These are phyloP conservation scores for Upupa epops DNA, from an alignment of 2,113 vertebrate genomes.

Conservation along the genomic window DNA sequence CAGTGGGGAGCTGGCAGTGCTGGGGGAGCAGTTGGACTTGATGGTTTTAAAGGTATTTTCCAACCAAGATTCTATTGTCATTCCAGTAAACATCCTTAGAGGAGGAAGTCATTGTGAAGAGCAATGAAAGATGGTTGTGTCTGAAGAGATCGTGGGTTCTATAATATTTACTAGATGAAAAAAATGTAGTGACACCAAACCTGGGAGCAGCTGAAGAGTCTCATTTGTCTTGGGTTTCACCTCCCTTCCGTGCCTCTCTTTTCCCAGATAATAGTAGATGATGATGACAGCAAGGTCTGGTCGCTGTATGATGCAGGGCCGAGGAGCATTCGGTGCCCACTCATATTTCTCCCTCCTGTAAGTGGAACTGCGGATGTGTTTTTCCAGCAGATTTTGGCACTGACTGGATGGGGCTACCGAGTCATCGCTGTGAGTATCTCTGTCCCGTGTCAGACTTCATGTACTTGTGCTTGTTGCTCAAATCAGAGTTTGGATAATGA, in stretches of 20 bases:
- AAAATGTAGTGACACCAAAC: not conserved
- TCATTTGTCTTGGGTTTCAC: not conserved
- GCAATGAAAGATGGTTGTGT: not conserved
- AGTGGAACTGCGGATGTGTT: slow-evolving; percentile 97
- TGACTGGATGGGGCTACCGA: slow-evolving; percentile 96
- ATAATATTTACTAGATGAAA: not conserved
- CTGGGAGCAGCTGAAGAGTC: not conserved
- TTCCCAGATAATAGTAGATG: slow-evolving; percentile 94
- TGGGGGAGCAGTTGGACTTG: too few relatives aligned
- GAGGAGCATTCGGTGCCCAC: slow-evolving; percentile 91
- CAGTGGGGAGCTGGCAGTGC: too few relatives aligned
- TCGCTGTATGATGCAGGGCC: slow-evolving; percentile 95
- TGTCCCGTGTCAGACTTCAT: not conserved
- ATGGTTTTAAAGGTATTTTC: too few relatives aligned
- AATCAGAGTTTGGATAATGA: not conserved
- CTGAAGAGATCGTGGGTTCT: not conserved
- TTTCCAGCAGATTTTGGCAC: slow-evolving; percentile 93
- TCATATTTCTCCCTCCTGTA: slow-evolving; percentile 95
- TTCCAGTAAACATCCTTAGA: not conserved
- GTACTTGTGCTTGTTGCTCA: not conserved
- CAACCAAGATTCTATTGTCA: too few relatives aligned
- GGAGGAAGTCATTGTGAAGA: not conserved
- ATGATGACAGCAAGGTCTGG: slow-evolving; percentile 99
- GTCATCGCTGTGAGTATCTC: slow-evolving; percentile 91
- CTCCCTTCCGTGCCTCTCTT: not conserved